Evolutionary conservation across 1,140 invertebrate species (phyloP), one percentile per base, ranked within the genome.

Genomic region (Phymorhynchus buccinoides): DNA sequence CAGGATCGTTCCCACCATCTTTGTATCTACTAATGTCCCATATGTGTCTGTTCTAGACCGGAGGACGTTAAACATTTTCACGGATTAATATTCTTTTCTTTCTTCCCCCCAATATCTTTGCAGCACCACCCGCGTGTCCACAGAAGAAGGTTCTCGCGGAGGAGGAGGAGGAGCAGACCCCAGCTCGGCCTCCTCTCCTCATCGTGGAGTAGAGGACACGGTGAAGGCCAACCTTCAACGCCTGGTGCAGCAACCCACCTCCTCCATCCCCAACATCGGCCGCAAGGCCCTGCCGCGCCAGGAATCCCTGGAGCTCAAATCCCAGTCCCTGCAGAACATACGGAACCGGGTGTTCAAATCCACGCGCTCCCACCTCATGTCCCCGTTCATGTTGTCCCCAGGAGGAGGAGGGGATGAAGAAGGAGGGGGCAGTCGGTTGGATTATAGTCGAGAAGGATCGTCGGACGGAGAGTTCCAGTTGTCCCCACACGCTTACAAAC

Each of bases 211-310:
- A 4, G 89, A 91, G 16, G 88, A 90, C 37, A 89, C 87, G 62
- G 87, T 91, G n/a, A 80, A 87, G 68, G 52, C 85, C 39, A 91
- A 91, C 71, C 86, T 91, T 3, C 89, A 90, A 32, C 85, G 90
- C 35, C 81, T 91, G 6, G 85, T 88, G 18, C 88, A 89, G 71
- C 88, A 89, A 62, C 88, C 89, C 12, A 89, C 87, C 16, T 87
- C 87, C 81, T 89, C 88, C 75, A 90, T 91, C 44, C 90, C 88
- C 39, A 90, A 89, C 79, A 88, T 90, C 56, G 90, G 88, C 7
- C 83, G 89, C 68, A 90, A 89, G 52, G 86, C 89, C 16, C 6
- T 83, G n/a, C n/a, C n/a, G 42, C 75, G 87, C 42, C 66, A 86
- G 44, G 75, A 88, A 41, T 68, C 86, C 14, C 75, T 89, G 39